A percentile compares a stretch with the other conserved stretches of the same genome.
These are phyloP conservation scores for Acronicta leporina DNA, from an alignment of 2,888 invertebrate species.

Conservation along the genomic window DNA sequence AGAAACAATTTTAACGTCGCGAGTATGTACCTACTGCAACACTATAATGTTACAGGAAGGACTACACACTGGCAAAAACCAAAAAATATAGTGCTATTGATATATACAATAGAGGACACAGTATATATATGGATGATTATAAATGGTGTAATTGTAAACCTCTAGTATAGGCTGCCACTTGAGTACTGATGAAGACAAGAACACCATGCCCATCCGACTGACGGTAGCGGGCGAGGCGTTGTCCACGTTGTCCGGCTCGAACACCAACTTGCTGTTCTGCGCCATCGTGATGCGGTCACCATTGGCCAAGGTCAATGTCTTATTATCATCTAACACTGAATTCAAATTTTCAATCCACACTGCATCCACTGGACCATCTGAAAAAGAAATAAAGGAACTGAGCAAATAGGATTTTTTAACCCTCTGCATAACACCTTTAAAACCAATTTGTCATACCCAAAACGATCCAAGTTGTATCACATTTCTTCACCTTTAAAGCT, in stretches of 20 bases:
- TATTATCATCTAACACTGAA: conserved; percentile 97
- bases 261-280: conserved; percentile 95
- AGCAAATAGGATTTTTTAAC: neutral
- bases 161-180: conserved; percentile 94
- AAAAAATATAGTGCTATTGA: neutral
- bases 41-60: too few species aligned
- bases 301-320: conserved; percentile 96
- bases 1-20: too few species aligned
- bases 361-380: conserved; percentile 97
- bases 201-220: conserved; percentile 97
- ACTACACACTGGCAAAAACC: neutral
- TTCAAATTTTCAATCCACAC: conserved; percentile 98
- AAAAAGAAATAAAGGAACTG: neutral
- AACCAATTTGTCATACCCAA: conserved; percentile 69
- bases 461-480: conserved; percentile 91
- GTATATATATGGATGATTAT: neutral
- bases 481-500: conserved; percentile 93
- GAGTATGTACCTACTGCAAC: too few species aligned
- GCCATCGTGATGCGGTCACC: conserved; percentile 97
- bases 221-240: conserved; percentile 98
- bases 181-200: conserved; percentile 95
- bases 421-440: neutral
- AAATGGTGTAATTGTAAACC: too few species aligned
- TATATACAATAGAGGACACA: neutral
- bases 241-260: conserved; percentile 97